A percentile compares a stretch with the other conserved stretches of the same genome.
These are phyloP conservation scores for Octopus sinensis DNA, from an alignment of 1,140 invertebrate genomes.

Conservation along the genomic window DNA sequence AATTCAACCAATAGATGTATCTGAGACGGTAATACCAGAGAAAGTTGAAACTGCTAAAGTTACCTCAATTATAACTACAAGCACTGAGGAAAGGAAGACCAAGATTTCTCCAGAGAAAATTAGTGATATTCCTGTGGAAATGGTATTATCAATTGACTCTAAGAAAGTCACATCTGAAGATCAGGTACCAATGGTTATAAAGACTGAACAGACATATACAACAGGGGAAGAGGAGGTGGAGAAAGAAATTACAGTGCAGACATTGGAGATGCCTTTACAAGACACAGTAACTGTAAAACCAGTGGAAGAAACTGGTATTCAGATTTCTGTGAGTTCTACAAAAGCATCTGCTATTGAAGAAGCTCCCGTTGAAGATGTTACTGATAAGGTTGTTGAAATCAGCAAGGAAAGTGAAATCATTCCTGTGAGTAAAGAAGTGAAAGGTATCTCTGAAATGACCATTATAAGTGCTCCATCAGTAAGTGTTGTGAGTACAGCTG, in stretches of 20 bases:
- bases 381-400: not conserved
- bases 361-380: not conserved
- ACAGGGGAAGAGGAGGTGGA: conserved; percentile 32
- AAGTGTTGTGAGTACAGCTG: too few relatives aligned
- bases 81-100: too few relatives aligned
- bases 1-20: conserved; percentile 6
- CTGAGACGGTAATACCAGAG: not conserved
- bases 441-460: too few relatives aligned
- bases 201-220: conserved; percentile 12
- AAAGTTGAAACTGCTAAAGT: too few relatives aligned
- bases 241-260: conserved; percentile 26
- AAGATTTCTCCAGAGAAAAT: not conserved
- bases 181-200: not conserved
- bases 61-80: too few relatives aligned
- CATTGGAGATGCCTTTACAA: not conserved
- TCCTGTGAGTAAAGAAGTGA: too few relatives aligned
- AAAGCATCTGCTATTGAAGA: not conserved
- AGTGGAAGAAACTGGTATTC: not conserved
- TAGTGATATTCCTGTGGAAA: not conserved
- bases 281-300: not conserved
- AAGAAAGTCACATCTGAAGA: conserved; percentile 23
- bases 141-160: not conserved
- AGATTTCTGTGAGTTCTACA: not conserved
- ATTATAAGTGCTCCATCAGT: too few relatives aligned
- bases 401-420: too few relatives aligned